phyloP scores from a whole-genome alignment of 2,888 invertebrate genomes.

The Campopleginae sp. region DNA sequence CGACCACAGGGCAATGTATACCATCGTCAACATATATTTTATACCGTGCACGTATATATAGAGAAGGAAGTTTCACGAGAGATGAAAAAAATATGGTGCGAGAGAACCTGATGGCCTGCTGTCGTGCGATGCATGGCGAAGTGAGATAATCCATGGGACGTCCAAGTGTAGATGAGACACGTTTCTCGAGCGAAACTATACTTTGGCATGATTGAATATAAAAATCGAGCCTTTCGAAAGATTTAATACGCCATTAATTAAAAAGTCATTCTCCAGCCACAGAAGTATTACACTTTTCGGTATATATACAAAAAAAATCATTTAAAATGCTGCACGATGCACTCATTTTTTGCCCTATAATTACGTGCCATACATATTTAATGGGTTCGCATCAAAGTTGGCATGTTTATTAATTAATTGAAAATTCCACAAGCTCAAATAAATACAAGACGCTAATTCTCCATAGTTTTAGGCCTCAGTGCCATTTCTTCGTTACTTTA shows the following conservation, averaged over 20 bases:
- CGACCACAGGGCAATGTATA: slow-evolving; percentile 67
- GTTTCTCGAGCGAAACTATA: slow-evolving; percentile 9
- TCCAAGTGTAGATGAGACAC: slow-evolving; percentile 32
- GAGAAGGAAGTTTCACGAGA: slow-evolving; percentile 22
- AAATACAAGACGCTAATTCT: background rate
- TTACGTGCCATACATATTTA: background rate
- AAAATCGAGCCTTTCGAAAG: slow-evolving; percentile 35
- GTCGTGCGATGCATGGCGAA: slow-evolving; percentile 31
- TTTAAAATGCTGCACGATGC: background rate
- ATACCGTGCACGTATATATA: background rate
- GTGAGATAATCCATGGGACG: slow-evolving; percentile 53
- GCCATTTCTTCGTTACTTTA: background rate
- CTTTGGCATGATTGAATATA: slow-evolving; percentile 30
- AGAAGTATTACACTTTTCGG: slow-evolving; percentile 28
- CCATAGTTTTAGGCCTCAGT: background rate
- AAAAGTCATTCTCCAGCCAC: slow-evolving; percentile 6
- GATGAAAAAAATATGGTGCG: slow-evolving; percentile 7
- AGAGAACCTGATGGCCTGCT: slow-evolving; percentile 19
- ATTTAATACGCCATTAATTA: slow-evolving; percentile 59
- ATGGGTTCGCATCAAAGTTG: background rate
- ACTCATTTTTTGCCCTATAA: background rate
- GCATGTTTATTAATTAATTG: slow-evolving; percentile 12
- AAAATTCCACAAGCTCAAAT: background rate
- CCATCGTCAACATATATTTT: slow-evolving; percentile 34
- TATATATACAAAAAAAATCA: slow-evolving; percentile 20